Percentiles rank a stretch among this genome's conserved stretches.
phyloP scores from a whole-genome alignment of 2,797 vertebrate genomes.

The Clarias platycephalus region DNA sequence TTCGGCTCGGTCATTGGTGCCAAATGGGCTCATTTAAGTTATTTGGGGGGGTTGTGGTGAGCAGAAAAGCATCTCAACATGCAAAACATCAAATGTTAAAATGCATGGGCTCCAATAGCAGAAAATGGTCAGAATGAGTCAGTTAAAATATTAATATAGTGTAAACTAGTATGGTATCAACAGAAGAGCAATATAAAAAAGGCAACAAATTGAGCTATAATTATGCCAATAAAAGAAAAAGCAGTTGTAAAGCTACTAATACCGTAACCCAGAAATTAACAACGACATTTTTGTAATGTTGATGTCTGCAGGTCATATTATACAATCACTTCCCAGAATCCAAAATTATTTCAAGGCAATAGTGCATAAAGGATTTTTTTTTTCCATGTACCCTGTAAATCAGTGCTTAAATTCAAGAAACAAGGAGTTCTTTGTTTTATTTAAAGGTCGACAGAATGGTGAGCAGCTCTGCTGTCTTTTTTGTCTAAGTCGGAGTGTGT shows the following conservation, averaged over 20 bases:
- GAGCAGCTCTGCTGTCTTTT: background rate
- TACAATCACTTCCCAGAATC: background rate
- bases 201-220: background rate
- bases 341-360: background rate
- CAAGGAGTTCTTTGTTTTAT: slow-evolving; percentile 2
- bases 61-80: background rate
- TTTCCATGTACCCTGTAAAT: background rate
- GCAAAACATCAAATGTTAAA: too few species aligned
- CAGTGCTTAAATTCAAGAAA: background rate
- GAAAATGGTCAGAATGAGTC: background rate
- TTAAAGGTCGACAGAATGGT: background rate
- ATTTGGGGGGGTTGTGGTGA: background rate
- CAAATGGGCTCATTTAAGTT: too few species aligned
- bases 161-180: background rate
- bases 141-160: background rate
- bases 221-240: background rate
- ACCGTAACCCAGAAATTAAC: background rate
- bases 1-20: too few species aligned
- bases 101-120: too few species aligned
- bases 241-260: background rate
- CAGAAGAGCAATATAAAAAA: background rate
- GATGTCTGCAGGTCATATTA: background rate
- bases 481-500: slow-evolving; percentile 22
- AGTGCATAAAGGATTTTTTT: background rate
- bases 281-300: slow-evolving; percentile 2